Base-by-base conservation (phyloP, 2,888 invertebrate genomes). In the Cephus rjabovi region DNA sequence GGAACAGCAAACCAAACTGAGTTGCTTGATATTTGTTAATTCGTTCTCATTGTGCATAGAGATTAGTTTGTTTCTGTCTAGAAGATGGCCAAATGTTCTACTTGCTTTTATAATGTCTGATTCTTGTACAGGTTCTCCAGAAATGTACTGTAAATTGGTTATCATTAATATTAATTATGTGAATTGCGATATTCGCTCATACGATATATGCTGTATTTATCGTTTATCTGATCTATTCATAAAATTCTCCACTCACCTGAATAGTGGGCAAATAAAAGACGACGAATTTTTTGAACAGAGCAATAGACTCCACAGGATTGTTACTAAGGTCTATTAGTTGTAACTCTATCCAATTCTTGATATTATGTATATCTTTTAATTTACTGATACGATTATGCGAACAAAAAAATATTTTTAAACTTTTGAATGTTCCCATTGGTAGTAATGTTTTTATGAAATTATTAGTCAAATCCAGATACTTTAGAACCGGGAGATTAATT, bases 371-470 rank as follows among this genome's bases (percentile, higher is more conserved):
- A 40, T 83, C 79, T 12, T 34, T 9, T 30, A 85, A 30, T 9
- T 68, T 81, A 34, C 35, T 70, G 75, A 85, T 83, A 31, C 76
- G 12, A 74, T 85, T 85, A 77, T 85, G 83, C 4, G 78, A 82
- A 73, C 83, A 85, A 69, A 85, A 85, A 75, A 85, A 84, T 79
- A 85, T 83, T 30, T 68, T 73, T 31, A 85, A 76, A 11, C 76
- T 83, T 15, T 78, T 34, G 69, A 81, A 82, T 23, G 76, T 74
- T 33, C 81, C 81, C 83, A 85, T 83, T 34, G 80, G 23, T 75
- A 74, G 56, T 68, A 85, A 75, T 11, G 73, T 81, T 12, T 79
- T 79, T 70, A 85, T 81, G 56, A 83, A 78, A 79, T 85, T 85
- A 56, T 85, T 79, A 31, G 81, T 84, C 35, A 85, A 76, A 74